These are phyloP conservation scores for Acanthacorydalis orientalis DNA, from an alignment of 2,888 invertebrate genomes.

Conservation along the genomic window DNA sequence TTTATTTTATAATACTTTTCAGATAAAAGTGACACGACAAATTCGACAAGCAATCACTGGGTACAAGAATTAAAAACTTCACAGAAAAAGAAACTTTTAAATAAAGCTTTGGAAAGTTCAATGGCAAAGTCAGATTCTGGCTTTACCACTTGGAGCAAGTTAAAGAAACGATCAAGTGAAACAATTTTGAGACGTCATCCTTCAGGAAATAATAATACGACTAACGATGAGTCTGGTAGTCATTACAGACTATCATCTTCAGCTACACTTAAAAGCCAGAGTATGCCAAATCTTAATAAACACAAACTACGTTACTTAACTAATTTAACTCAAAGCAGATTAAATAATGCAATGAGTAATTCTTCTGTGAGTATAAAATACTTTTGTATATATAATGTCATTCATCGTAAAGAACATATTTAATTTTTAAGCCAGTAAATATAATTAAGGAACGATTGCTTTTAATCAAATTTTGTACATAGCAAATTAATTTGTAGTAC, in stretches of 20 bases:
- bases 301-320: conserved; percentile 21
- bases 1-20: conserved; percentile 7
- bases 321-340: conserved; percentile 4
- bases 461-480: no score
- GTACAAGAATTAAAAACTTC: conserved; percentile 15
- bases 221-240: conserved; percentile 34
- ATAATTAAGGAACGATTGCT: no score
- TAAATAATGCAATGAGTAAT: conserved; percentile 31
- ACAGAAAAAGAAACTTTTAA: conserved; percentile 13
- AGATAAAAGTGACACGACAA: conserved; percentile 20
- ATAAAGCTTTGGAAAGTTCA: conserved; percentile 39
- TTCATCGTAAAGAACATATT: no score
- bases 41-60: conserved; percentile 18
- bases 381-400: conserved; percentile 1
- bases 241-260: conserved; percentile 31
- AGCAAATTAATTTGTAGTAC: no score
- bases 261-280: conserved; percentile 52
- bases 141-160: conserved; percentile 77
- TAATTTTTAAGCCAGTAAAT: no score
- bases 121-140: conserved; percentile 82
- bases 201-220: conserved; percentile 57
- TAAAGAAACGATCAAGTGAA: conserved; percentile 54
- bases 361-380: conserved; percentile 42
- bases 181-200: conserved; percentile 50
- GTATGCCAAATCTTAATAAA: conserved; percentile 57